Evolutionary conservation across 1,140 invertebrate genomes (phyloP).

Genomic region (Drosophila carrolli): DNA sequence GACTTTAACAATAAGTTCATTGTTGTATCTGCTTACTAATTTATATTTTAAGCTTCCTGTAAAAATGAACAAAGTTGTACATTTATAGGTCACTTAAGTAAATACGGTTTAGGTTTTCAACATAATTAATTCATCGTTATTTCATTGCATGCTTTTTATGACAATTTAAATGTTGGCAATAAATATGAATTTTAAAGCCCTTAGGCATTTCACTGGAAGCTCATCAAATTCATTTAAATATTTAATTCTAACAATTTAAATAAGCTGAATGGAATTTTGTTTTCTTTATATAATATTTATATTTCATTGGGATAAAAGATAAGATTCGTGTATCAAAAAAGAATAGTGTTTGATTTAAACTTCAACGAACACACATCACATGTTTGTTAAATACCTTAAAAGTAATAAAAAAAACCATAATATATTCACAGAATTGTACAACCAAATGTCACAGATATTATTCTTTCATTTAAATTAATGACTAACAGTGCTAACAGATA

Average conservation of each 20-base stretch:
- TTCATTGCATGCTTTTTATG: background rate
- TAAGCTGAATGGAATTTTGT: too few relatives aligned
- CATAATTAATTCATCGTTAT: background rate
- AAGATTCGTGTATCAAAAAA: too few relatives aligned
- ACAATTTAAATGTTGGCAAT: background rate
- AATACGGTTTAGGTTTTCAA: background rate
- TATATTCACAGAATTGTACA: background rate
- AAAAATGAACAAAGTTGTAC: too few relatives aligned
- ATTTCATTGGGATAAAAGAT: background rate
- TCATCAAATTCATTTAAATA: background rate
- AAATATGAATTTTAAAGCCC: background rate
- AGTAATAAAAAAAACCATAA: too few relatives aligned
- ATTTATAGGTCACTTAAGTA: background rate
- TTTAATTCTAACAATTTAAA: background rate
- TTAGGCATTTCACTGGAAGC: background rate
- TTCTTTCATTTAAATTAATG: slow-evolving; percentile 5
- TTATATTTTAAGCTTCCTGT: too few relatives aligned
- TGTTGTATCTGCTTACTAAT: too few relatives aligned
- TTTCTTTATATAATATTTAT: background rate
- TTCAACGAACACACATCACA: too few relatives aligned
- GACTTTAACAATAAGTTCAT: too few relatives aligned
- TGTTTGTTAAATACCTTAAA: too few relatives aligned
- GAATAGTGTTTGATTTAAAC: too few relatives aligned
- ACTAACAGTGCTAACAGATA: slow-evolving; percentile 12
- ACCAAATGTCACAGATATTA: background rate